These are phyloP conservation scores for Pogonocichla stellata DNA, from an alignment of 2,113 vertebrate species.

Conservation along the genomic window DNA sequence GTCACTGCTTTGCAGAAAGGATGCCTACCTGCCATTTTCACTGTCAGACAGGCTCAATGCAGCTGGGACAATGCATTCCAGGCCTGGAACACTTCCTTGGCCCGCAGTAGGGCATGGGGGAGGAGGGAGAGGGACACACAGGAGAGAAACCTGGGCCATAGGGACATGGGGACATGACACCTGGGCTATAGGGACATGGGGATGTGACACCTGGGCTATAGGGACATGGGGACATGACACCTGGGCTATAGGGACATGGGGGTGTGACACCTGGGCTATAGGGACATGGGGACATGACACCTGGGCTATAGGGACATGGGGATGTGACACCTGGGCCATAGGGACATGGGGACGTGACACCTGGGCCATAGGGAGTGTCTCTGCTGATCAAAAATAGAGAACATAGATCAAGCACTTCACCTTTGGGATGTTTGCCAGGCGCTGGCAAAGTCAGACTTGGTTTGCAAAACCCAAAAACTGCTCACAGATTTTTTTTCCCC, in stretches of 20 bases:
- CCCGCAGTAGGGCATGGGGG: not conserved
- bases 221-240: not conserved
- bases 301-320: no score
- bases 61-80: not conserved
- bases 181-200: no score
- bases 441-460: not conserved
- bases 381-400: not conserved
- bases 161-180: no score
- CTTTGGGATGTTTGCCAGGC: not conserved
- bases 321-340: no score
- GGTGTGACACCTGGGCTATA: no score
- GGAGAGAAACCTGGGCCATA: not conserved
- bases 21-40: not conserved
- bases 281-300: not conserved
- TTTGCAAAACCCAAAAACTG: not conserved
- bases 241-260: no score
- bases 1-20: slow-evolving; percentile 12
- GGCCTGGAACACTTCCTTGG: not conserved
- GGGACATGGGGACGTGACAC: no score
- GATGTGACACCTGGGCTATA: no score
- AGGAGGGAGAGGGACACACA: rapidly evolving
- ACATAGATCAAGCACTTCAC: not conserved
- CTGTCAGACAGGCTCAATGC: not conserved
- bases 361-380: not conserved
- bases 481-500: not conserved